Conservation (phyloP, 2,113 vertebrate genomes). For the pig (Sus scrofa) region T2T-Sscrofa CM000816.6:105523001-105523500, state of each 20-base stretch:
- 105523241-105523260: conserved; percentile 41
- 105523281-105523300: conserved; percentile 46
- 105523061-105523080: conserved; percentile 68
- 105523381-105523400: conserved; percentile 62
- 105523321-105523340: background rate
- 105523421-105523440: background rate
- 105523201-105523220: conserved; percentile 59
- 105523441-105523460: background rate
- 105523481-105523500: conserved; percentile 56
- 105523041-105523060: conserved; percentile 73
- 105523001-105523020: conserved; percentile 51
- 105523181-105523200: conserved; percentile 68
- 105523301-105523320: conserved; percentile 61
- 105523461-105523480: conserved; percentile 56
- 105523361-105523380: conserved; percentile 38
- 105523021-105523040: conserved; percentile 62
- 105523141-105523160: conserved; percentile 66
- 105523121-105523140: conserved; percentile 63
- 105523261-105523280: conserved; percentile 38
- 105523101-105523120: conserved; percentile 69
- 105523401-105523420: conserved; percentile 40
- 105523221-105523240: conserved; percentile 52
- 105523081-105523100: conserved; percentile 15
- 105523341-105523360: background rate
- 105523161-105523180: conserved; percentile 54